phyloP scores from a whole-genome alignment of 1,140 invertebrate genomes.

The Xylocopa sonorina region DNA sequence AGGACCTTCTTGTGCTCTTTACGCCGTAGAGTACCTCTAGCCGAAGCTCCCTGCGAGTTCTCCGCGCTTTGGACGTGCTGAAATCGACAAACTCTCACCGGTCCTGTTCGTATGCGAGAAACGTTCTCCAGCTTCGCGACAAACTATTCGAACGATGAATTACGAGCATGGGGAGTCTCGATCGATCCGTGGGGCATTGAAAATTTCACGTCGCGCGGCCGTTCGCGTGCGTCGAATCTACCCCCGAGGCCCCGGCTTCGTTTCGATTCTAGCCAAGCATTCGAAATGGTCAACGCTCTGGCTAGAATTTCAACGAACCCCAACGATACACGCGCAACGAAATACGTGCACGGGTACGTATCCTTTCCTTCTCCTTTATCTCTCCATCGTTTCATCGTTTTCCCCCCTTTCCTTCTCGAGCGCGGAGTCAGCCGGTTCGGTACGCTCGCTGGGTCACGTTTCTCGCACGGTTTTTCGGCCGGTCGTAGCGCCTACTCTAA shows the following conservation, averaged over 20 bases:
- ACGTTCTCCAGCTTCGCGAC: background rate
- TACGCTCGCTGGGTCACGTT: background rate
- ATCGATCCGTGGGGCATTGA: background rate
- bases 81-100: background rate
- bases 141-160: background rate
- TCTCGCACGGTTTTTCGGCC: background rate
- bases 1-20: slow-evolving; percentile 87
- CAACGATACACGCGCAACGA: background rate
- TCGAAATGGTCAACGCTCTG: slow-evolving; percentile 35
- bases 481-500: too few relatives aligned
- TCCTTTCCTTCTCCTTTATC: background rate
- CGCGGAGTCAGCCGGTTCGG: background rate
- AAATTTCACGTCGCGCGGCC: slow-evolving; percentile 14
- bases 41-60: slow-evolving; percentile 89
- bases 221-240: slow-evolving; percentile 24
- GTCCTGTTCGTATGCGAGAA: background rate
- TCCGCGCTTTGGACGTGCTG: slow-evolving; percentile 91
- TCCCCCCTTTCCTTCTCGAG: background rate
- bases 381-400: background rate
- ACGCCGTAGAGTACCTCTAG: slow-evolving; percentile 87
- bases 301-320: slow-evolving; percentile 43
- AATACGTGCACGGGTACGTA: background rate
- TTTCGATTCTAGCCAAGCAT: slow-evolving; percentile 33
- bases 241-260: background rate
- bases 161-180: background rate